Base-by-base conservation (phyloP, 2,113 vertebrate genomes). In the Cyprinodon variegatus region DNA sequence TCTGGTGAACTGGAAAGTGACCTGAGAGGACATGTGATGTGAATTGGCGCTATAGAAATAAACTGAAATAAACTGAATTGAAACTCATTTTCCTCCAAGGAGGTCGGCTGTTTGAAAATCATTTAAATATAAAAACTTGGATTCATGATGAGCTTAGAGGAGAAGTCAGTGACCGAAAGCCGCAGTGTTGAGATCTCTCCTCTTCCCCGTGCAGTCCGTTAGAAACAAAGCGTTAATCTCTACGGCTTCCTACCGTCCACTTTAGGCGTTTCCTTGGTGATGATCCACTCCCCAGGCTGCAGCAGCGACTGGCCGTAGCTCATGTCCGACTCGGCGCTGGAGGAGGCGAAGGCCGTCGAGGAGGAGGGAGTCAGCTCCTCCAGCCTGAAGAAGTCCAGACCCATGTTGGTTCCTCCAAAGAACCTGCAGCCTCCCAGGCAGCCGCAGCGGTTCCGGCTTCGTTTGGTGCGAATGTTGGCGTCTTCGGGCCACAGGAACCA, bases 401-500 rank as follows among this genome's bases (percentile, higher is more conserved):
- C 96, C 61, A 94, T 93, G 70, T 94, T 89, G 0, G 95, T 96
- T n/a, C 97, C 96, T 7, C 96, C 97, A 0, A 98, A 99, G 89
- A 99, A 99, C 22, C 96, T 91, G 82, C 98, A 99, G 72, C 98
- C 98, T 46, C 98, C 98, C 0, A 99, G 96, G 84, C 98, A 99
- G 70, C 98, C 98, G 76, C 98, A 99, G 61, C 95, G 96, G 91
- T 96, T 97, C 88, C 93, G 96, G 86, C 95, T 95, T 67, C 96
- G 95, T 87, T 96, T 98, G 83, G 94, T 96, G 72, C 95, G 95
- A 81, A 95, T 76, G 41, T 76, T 78, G 4, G 91, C 91, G 22
- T 98, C 97, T 14, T 99, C 97, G 10, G 97, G 96, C 98, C 98
- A 99, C 77, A 99, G 91, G 92, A 99, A 99, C 97, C 97, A 99